Evolutionary conservation across 2,797 vertebrate genomes (phyloP), one percentile per base, ranked within the genome.

Genomic region (Masticophis lateralis): DNA sequence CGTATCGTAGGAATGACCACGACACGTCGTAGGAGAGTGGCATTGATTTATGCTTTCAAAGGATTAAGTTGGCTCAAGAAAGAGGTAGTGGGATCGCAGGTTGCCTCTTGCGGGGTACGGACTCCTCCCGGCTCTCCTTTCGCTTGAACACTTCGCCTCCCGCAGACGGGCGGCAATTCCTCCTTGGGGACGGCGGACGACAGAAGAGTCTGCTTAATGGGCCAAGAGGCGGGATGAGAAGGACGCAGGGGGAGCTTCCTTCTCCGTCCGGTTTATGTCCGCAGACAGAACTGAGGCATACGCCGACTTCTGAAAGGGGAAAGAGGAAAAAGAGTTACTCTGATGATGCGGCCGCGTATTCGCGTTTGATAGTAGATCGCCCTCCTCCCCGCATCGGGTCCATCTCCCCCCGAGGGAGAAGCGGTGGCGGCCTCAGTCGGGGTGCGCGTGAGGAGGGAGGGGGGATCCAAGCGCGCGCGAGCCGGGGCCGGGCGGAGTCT

Each of bases 401-500:
- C 1, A 8, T 25, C 53, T 13, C 20, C 13, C 55, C 55, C 57
- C 18, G 57, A n/a, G 5, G 87, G 5, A 56, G 22, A 56, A 27
- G 28, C 63, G 28, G 63, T 18, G 79, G 18, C 51, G 59, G 57
- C 37, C 11, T 18, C 55, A 27, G 90, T n/a, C 61, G 89, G 18
- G 3, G 2, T 20, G 43, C 13, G 53, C 7, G 55, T 95, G 94
- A 95, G 96, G 74, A 55, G 95, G 96, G 97, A 96, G 96, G 55
- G 57, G 63, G 63, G 27, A n/a, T 25, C 93, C 20, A 47, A 12
- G 95, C 95, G 94, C 94, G 96, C 96, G 96, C 95, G 96, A 95
- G 96, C 96, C 95, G 96, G 95, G 95, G 96, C 95, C 96, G 97
- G 97, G 95, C 95, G 96, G 96, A 95, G 96, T 93, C 96, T 93